Evolutionary conservation across 2,797 vertebrate genomes (phyloP), one percentile per base, ranked within the genome.

Genomic region (Austrolebias charrua): DNA sequence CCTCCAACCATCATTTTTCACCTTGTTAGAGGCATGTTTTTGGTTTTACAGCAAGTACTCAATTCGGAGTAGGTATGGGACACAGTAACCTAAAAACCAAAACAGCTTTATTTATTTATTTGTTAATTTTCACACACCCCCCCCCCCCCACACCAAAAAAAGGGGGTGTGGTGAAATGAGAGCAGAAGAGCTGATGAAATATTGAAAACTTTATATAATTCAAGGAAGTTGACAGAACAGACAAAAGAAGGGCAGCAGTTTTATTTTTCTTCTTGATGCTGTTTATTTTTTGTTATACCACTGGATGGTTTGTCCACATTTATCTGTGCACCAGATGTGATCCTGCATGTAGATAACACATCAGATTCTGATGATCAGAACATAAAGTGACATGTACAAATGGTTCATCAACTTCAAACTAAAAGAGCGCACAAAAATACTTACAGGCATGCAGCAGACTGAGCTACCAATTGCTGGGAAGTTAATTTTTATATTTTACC

Each of bases 1-100:
- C 47, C 55, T 60, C 62, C 45, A 54, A 82, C 75, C 64, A 65
- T 71, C 35, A 66, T 76, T 76, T 67, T 73, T 81, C 75, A 83
- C 56, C 72, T 79, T 76, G 74, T 81, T 81, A 51, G 68, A 66
- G 54, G 53, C 72, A 49, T 18, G 15, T 35, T 44, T 78, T 57
- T 55, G 29, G 54, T 44, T 14, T 49, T 61, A 55, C 20, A 33
- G 52, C 16, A 13, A 8, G 38, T 38, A 49, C 50, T 13, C 13
- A 29, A 20, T 19, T 2, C n/a, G 24, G 61, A 31, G 11, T 19
- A 42, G 15, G 19, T 28, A 1, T 15, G 38, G 15, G 50, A 59
- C 24, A 19, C 55, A 52, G 33, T 16, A 43, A 46, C 8, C 9
- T 1, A 20, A 54, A 12, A 3, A 38, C 19, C 16, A 16, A 42